Evolutionary conservation across 1,140 invertebrate genomes (phyloP), one percentile per base, ranked within the genome.

Genomic region (Araneus ventricosus): DNA sequence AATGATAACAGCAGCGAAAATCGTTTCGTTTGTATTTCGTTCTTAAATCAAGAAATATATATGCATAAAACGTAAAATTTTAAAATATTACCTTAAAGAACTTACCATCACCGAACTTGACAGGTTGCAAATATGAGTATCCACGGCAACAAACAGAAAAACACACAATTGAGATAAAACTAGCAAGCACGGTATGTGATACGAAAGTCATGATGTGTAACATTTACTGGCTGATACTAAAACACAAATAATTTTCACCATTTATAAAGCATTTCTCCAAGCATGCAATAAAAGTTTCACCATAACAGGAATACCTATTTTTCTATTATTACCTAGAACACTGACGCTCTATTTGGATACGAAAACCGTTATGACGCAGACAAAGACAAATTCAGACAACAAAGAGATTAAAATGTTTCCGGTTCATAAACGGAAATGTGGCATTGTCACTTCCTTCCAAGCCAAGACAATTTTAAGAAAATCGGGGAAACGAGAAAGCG

Each of bases 41-140:
- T 8, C 41, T 0, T 0, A 45, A 7, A 45, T 8, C 6, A 4
- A 45, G 41, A 3, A 45, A 45, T 8, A 5, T 52, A 52, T 3
- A 52, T 2, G 2, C 3, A 52, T 52, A 52, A 52, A 8, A 52
- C n/a, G n/a, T n/a, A 39, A 39, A 79, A 24, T 34, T 39, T 39
- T 39, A 39, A 37, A 24, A 39, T 10, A 79, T 39, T 79, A 37
- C 75, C 22, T 84, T 52, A 27, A 45, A 17, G 0, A 37, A 63
- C 89, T 63, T 84, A 91, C 89, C 89, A 22, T 91, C 89, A 59
- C 89, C 89, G 80, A 84, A 84, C 41, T 75, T 91, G 27, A 91
- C 63, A 7, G 89, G 89, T 84, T 91, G 30, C 24, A 91, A 39
- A 63, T 63, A 91, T 24, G 80, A 57, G 45, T 91, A 91, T 84